phyloP scores from a whole-genome alignment of 2,888 invertebrate genomes.

The Gymnocheta viridis region DNA sequence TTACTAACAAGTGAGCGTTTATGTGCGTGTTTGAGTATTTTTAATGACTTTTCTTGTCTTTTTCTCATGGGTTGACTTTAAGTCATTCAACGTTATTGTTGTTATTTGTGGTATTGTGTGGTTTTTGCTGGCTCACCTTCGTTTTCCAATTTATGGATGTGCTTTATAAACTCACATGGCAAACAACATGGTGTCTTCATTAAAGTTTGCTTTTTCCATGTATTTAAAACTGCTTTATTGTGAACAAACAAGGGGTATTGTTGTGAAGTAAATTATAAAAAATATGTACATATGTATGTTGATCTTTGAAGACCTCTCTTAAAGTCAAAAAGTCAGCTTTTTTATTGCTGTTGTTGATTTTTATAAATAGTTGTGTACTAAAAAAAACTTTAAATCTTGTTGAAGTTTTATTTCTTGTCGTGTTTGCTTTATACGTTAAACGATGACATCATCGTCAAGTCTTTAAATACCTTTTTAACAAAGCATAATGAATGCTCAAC shows the following conservation, averaged over 20 bases:
- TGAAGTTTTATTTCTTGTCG: conserved; percentile 34
- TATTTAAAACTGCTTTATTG: background rate
- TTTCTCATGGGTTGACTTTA: conserved; percentile 32
- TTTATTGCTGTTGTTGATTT: conserved; percentile 20
- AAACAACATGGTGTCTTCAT: conserved; percentile 59
- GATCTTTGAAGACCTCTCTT: conserved; percentile 63
- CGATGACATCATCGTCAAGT: conserved; percentile 68
- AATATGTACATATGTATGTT: conserved; percentile 16
- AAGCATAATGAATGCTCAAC: conserved; percentile 30
- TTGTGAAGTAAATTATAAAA: conserved; percentile 15
- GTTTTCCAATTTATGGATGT: conserved; percentile 24
- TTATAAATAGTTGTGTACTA: conserved; percentile 23
- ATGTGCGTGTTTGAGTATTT: conserved; percentile 15
- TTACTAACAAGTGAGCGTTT: background rate
- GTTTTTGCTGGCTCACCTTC: conserved; percentile 67
- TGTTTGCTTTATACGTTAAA: conserved; percentile 23
- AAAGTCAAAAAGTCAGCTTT: conserved; percentile 66
- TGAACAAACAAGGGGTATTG: conserved; percentile 58
- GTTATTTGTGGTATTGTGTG: background rate
- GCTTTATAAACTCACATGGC: conserved; percentile 28
- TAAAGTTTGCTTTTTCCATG: background rate
- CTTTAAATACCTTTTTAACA: conserved; percentile 50
- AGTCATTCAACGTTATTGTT: conserved; percentile 26
- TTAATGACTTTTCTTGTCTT: conserved; percentile 54
- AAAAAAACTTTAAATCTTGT: conserved; percentile 9